Percentiles rank a stretch among this genome's conserved stretches.
Evolutionary conservation across 2,888 invertebrate species (phyloP).

Genomic region (Bembecia ichneumoniformis): DNA sequence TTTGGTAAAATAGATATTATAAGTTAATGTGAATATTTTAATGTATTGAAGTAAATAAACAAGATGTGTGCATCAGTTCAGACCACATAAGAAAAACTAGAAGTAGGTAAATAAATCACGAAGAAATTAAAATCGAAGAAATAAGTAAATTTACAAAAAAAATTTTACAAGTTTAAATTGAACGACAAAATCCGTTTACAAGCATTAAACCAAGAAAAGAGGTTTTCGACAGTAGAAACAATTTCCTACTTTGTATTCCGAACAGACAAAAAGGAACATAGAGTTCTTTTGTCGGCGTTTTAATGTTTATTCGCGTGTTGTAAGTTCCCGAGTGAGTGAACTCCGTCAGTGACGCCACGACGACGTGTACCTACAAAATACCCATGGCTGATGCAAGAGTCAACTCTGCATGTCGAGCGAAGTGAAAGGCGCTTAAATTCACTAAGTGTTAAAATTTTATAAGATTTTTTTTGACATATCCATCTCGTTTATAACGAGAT

Average conservation of each 20-base stretch:
- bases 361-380: neutral
- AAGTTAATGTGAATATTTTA: too few species aligned
- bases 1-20: too few species aligned
- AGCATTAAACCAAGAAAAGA: neutral
- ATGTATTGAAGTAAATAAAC: too few species aligned
- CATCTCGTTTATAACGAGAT: too few species aligned
- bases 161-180: neutral
- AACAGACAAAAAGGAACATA: neutral
- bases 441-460: neutral
- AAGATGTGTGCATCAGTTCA: too few species aligned
- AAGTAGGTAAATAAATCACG: too few species aligned
- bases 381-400: neutral
- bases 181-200: neutral
- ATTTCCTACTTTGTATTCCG: neutral
- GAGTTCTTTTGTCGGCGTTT: neutral
- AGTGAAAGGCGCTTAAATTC: neutral
- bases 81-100: too few species aligned
- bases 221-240: neutral
- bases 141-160: too few species aligned
- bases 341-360: constrained; percentile 21
- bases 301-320: constrained; percentile 15
- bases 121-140: too few species aligned
- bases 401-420: neutral
- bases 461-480: too few species aligned
- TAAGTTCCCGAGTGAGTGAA: constrained; percentile 37